phyloP scores from a whole-genome alignment of 2,797 vertebrate species.

The Ataeniobius toweri region DNA sequence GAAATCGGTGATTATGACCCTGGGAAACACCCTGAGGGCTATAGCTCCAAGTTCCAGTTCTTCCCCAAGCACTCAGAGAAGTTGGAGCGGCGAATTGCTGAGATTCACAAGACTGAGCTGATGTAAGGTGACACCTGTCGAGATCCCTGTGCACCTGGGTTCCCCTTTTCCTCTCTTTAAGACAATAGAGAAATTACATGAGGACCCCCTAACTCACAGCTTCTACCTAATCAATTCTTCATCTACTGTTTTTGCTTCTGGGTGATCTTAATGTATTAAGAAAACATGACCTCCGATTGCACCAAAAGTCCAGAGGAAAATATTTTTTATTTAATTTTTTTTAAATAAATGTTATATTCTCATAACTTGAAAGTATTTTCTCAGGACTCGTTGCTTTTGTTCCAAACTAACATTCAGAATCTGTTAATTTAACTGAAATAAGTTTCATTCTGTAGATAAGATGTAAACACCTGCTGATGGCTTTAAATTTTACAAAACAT shows the following conservation, averaged over 20 bases:
- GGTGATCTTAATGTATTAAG: background rate
- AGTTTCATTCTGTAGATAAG: background rate
- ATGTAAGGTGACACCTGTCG: slow-evolving; percentile 80
- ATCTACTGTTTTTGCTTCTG: background rate
- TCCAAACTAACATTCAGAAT: background rate
- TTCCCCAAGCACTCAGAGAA: slow-evolving; percentile 98
- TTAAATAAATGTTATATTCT: background rate
- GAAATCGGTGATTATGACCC: slow-evolving; percentile 98
- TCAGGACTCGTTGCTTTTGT: background rate
- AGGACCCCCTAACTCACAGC: background rate
- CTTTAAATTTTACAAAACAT: background rate
- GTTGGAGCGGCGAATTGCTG: slow-evolving; percentile 92
- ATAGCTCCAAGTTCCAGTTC: slow-evolving; percentile 99
- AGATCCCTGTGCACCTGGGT: background rate
- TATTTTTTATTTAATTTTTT: background rate
- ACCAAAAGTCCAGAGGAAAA: background rate
- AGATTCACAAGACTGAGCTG: slow-evolving; percentile 96
- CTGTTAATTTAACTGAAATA: background rate
- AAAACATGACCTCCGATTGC: background rate
- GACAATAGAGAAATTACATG: background rate
- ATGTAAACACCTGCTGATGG: background rate
- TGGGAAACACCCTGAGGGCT: slow-evolving; percentile 97
- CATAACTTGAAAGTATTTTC: background rate
- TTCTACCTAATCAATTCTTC: background rate
- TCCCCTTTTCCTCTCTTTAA: background rate